Conservation (phyloP, 2,113 vertebrate genomes). For the Reinhardtius hippoglossoides region DNA sequence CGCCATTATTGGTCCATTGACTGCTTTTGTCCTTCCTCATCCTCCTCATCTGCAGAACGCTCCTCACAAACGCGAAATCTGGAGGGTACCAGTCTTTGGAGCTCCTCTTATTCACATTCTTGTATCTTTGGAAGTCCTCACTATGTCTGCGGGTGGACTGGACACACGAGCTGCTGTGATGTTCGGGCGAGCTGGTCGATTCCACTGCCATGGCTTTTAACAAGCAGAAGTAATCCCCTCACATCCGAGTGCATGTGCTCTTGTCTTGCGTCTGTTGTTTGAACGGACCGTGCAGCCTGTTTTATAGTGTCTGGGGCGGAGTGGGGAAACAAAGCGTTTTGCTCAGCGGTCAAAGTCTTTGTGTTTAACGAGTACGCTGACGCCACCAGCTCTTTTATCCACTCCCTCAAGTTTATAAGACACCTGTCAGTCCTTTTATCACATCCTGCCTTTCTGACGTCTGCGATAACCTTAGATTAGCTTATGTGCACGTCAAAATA, state of each 20-base stretch:
- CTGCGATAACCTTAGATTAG: neutral
- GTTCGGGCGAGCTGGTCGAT: constrained; percentile 6
- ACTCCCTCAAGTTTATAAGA: no score
- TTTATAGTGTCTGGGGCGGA: neutral
- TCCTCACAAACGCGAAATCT: constrained; percentile 30
- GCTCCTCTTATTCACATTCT: constrained; percentile 23
- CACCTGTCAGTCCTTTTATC: no score
- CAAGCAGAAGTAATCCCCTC: neutral
- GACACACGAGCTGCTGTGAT: neutral
- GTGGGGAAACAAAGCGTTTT: neutral
- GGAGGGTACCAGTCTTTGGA: constrained; percentile 58
- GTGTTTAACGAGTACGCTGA: neutral
- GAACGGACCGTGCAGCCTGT: neutral
- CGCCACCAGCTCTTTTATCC: neutral
- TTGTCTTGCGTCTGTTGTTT: constrained; percentile 4
- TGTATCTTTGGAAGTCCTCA: neutral
- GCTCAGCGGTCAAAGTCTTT: neutral
- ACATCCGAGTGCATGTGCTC: neutral
- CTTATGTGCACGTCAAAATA: neutral
- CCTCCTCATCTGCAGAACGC: neutral
- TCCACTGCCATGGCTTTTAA: constrained; percentile 41
- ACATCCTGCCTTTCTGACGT: neutral
- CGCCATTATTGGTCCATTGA: neutral
- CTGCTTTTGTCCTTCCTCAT: neutral
- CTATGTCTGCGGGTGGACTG: neutral